These are phyloP conservation scores for Lepisosteus osseus DNA, from an alignment of 2,113 vertebrate genomes.

Conservation along the genomic window DNA sequence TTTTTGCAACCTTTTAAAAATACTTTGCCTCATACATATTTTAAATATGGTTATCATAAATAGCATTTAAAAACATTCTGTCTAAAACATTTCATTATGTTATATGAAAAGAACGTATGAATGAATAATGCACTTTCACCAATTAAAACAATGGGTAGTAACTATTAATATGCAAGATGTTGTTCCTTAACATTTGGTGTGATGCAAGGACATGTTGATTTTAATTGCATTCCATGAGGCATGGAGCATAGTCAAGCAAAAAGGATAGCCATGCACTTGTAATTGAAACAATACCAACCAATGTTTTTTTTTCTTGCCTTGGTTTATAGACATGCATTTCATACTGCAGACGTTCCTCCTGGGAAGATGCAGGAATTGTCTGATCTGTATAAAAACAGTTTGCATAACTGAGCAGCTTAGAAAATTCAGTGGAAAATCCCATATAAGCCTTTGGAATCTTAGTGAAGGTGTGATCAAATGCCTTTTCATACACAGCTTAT, in stretches of 20 bases:
- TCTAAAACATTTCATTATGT: no score
- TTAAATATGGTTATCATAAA: no score
- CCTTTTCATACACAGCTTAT: no score
- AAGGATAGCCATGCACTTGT: neutral
- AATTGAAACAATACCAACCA: neutral
- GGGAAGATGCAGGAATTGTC: neutral
- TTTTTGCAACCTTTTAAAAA: no score
- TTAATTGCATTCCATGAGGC: neutral
- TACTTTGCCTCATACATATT: no score
- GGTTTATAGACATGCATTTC: neutral
- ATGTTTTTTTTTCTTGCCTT: neutral
- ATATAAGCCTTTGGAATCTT: neutral
- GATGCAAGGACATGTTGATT: neutral
- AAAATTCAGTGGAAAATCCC: neutral
- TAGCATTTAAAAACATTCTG: no score
- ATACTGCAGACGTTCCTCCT: neutral
- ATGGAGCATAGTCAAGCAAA: neutral
- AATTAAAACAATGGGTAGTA: no score
- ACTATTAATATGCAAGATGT: no score
- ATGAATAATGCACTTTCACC: no score
- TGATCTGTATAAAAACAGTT: conserved; percentile 5
- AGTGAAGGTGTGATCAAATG: no score
- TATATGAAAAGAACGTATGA: no score
- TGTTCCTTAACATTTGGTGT: no score
- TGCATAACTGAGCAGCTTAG: neutral